Evolutionary conservation across 2,797 vertebrate species (phyloP).

Genomic region (Betta splendens): DNA sequence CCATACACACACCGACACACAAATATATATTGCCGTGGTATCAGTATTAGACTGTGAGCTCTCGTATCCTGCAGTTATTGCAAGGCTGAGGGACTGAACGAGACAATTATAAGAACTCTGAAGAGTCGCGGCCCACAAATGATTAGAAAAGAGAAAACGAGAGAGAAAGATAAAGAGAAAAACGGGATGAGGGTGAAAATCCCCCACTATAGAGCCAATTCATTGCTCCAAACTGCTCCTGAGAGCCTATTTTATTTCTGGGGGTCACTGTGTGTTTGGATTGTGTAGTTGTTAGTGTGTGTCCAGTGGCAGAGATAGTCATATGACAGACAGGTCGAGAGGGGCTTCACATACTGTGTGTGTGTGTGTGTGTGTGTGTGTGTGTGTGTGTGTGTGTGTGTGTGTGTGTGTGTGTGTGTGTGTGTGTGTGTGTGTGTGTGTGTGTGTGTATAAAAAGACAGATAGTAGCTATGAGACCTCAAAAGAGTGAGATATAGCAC

Average conservation of each 20-base stretch:
- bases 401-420: no score
- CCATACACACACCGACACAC: slow-evolving; percentile 62
- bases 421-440: slow-evolving; percentile 21
- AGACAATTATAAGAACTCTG: slow-evolving; percentile 85
- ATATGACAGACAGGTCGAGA: slow-evolving; percentile 70
- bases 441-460: slow-evolving; percentile 10
- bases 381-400: no score
- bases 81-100: slow-evolving; percentile 78
- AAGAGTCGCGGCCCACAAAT: slow-evolving; percentile 81
- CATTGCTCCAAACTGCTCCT: slow-evolving; percentile 86
- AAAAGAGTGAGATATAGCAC: no score
- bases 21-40: slow-evolving; percentile 73
- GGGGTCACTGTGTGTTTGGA: slow-evolving; percentile 82
- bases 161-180: slow-evolving; percentile 77
- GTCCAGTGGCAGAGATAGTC: slow-evolving; percentile 31
- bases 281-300: slow-evolving; percentile 34
- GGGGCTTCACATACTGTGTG: slow-evolving; percentile 56
- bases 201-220: slow-evolving; percentile 82
- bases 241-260: slow-evolving; percentile 89
- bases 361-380: no score
- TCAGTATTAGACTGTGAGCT: slow-evolving; percentile 78
- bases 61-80: slow-evolving; percentile 83
- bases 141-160: slow-evolving; percentile 80
- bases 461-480: no score
- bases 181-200: slow-evolving; percentile 81